Conservation (phyloP, 2,113 vertebrate species). For the Falcunculus frontatus region DNA sequence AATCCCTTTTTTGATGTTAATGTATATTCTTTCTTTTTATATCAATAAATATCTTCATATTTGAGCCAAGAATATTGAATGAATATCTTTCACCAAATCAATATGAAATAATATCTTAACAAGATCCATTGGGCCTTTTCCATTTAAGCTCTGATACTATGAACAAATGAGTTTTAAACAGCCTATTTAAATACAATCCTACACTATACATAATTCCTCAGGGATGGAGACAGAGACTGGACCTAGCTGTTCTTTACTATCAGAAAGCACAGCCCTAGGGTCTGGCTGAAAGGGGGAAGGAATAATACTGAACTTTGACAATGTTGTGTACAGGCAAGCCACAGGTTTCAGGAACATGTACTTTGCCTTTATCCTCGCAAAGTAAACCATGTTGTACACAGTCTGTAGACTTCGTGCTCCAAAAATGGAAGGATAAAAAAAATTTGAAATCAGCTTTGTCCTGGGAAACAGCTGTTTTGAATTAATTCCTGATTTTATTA, state of each 20-base stretch:
- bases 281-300: not conserved
- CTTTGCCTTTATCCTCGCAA: not conserved
- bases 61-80: not conserved
- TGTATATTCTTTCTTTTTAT: not conserved
- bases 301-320: not conserved
- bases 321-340: not conserved
- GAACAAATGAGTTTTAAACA: conserved; percentile 28
- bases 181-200: not conserved
- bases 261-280: not conserved
- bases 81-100: not conserved
- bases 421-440: not conserved
- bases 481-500: not conserved
- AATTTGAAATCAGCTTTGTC: not conserved
- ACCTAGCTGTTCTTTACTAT: conserved; percentile 15
- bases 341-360: not conserved
- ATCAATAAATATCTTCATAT: not conserved
- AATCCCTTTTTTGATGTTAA: not conserved
- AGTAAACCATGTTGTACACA: not conserved
- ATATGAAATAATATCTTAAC: not conserved
- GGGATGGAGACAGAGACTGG: conserved; percentile 35
- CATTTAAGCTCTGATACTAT: conserved; percentile 6
- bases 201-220: conserved; percentile 35
- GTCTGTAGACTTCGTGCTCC: not conserved
- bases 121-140: not conserved
- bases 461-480: not conserved